These are phyloP conservation scores for Paedocypris sp. DNA, from an alignment of 2,113 vertebrate genomes.

Conservation along the genomic window DNA sequence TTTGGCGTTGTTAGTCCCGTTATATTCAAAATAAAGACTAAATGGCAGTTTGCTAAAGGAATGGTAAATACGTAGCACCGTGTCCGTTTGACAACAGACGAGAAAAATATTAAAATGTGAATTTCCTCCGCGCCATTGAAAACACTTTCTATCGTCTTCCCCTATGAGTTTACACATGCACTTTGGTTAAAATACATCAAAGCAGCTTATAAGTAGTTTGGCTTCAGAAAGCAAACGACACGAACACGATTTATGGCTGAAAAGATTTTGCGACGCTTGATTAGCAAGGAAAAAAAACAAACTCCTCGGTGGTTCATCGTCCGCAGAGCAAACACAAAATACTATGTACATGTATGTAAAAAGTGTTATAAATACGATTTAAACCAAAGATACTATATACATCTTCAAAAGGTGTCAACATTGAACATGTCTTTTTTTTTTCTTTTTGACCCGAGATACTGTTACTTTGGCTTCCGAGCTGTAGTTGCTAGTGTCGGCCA, in stretches of 20 bases:
- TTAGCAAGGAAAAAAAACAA: slow-evolving; percentile 63
- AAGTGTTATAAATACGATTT: slow-evolving; percentile 99
- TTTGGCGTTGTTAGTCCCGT: slow-evolving; percentile 34
- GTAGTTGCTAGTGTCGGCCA: slow-evolving; percentile 31
- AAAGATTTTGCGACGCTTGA: slow-evolving; percentile 67
- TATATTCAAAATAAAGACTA: slow-evolving; percentile 39
- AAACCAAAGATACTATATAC: slow-evolving; percentile 99
- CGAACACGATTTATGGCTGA: slow-evolving; percentile 45
- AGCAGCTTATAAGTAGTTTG: slow-evolving; percentile 41
- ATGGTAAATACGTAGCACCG: slow-evolving; percentile 76
- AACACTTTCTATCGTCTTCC: slow-evolving; percentile 27
- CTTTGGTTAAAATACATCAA: slow-evolving; percentile 59
- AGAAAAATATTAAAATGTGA: slow-evolving; percentile 42
- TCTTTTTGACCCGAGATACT: too few relatives aligned
- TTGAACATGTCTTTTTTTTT: slow-evolving; percentile 53
- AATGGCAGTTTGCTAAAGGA: slow-evolving; percentile 62
- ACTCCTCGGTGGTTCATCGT: slow-evolving; percentile 62
- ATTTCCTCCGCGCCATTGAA: slow-evolving; percentile 36
- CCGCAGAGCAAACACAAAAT: slow-evolving; percentile 78
- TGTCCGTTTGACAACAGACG: slow-evolving; percentile 59
- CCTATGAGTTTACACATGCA: slow-evolving; percentile 55
- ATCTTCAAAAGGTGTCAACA: slow-evolving; percentile 86
- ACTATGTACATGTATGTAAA: slow-evolving; percentile 99
- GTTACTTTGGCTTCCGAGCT: slow-evolving; percentile 37
- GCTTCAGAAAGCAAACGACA: slow-evolving; percentile 42